Evolutionary conservation across 2,797 vertebrate genomes (phyloP), one percentile per base, ranked within the genome.

Genomic region (Alfaro cultratus): DNA sequence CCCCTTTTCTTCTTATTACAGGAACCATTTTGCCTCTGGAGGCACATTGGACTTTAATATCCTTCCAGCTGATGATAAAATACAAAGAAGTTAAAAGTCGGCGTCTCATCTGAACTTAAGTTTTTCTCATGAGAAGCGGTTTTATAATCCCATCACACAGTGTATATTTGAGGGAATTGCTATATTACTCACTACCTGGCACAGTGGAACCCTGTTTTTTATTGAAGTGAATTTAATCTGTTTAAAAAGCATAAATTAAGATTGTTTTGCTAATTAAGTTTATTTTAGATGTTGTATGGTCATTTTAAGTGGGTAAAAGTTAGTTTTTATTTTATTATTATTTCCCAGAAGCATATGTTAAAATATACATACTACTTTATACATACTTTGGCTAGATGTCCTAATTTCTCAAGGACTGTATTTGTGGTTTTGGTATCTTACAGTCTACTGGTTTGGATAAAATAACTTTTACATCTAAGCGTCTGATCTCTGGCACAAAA

Each of bases 1-100:
- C 82, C 79, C 85, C 73, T 70, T 43, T 49, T 80, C 57, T 77
- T 85, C 71, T 89, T 76, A 87, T 91, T 86, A 86, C 83, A 81
- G 86, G 74, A 75, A 77, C 55, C 72, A 16, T 68, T 85, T 78
- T 74, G 60, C 64, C 36, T 73, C 45, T 73, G 74, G 29, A 53
- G 26, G 68, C 36, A 74, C 21, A 15, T 74, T 23, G n/a, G 72
- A 51, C 72, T 80, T 72, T 76, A 76, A 67, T 68, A 18, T 47
- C 45, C 26, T 64, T 51, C n/a, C 70, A 82, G 39, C 13, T 5
- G 36, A 34, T 83, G 45, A 57, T 75, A n/a, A 47, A 18, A 68
- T 70, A 8, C 51, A 53, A 49, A 71, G 13, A 49, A 79, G 23
- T 41, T 67, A 45, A 16, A 49, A 78, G n/a, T 46, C 39, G n/a